Conservation (phyloP, 2,113 vertebrate genomes). For the Holacanthus passer region DNA sequence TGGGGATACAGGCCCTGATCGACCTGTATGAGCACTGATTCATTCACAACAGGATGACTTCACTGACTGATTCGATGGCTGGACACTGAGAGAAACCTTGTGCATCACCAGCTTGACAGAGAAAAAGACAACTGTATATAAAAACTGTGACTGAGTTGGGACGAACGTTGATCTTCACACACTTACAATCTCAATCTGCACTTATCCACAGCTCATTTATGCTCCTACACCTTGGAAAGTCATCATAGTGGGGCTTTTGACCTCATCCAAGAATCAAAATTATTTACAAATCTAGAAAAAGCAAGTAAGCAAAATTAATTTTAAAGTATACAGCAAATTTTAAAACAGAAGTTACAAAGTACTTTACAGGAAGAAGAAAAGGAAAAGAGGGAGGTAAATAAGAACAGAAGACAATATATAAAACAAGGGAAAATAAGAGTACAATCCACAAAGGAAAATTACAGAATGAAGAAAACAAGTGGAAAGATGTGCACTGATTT, state of each 20-base stretch:
- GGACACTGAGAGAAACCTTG: constrained; percentile 4
- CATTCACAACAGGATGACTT: constrained; percentile 4
- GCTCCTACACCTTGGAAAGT: background rate
- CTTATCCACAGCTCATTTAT: constrained; percentile 28
- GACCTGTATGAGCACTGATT: background rate
- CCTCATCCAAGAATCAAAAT: background rate
- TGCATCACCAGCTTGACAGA: no score
- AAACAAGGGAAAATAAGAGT: background rate
- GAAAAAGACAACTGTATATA: constrained; percentile 1
- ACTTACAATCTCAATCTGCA: constrained; percentile 43
- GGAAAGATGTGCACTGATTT: constrained; percentile 46
- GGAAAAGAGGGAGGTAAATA: background rate
- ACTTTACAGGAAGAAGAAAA: background rate
- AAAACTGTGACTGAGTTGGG: constrained; percentile 44
- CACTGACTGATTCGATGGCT: constrained; percentile 5
- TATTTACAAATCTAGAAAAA: background rate
- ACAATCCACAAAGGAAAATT: background rate
- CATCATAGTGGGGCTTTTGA: background rate
- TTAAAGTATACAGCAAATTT: background rate
- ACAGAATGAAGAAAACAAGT: background rate
- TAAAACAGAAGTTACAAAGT: background rate
- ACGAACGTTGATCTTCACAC: constrained; percentile 19
- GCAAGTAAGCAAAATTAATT: background rate
- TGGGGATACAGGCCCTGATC: constrained; percentile 63
- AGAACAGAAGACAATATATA: background rate